A percentile compares a stretch with the other conserved stretches of the same genome.
Conservation (phyloP, 1,140 invertebrate genomes). For the Neodiprion lecontei region DNA sequence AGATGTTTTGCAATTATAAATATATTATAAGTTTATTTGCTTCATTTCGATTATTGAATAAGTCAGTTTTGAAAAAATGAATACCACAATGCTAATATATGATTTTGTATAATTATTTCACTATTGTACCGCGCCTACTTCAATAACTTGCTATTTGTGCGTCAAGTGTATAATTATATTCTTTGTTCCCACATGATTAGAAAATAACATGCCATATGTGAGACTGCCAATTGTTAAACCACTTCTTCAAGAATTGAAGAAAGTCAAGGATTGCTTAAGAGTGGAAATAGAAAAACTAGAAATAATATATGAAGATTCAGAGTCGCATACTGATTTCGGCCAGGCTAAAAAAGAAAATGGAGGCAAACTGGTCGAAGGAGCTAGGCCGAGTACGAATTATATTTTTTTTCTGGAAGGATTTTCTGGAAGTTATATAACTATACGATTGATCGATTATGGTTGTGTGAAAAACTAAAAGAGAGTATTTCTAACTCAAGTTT, state of each 20-base stretch:
- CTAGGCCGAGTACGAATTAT: not conserved
- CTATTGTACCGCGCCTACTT: too few relatives aligned
- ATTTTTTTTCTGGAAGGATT: too few relatives aligned
- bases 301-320: not conserved
- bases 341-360: not conserved
- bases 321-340: not conserved
- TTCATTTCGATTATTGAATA: not conserved
- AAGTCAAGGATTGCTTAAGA: not conserved
- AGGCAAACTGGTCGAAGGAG: not conserved
- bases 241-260: not conserved
- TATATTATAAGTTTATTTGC: too few relatives aligned
- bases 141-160: too few relatives aligned
- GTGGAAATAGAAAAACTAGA: not conserved
- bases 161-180: not conserved
- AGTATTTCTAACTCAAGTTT: not conserved
- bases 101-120: too few relatives aligned
- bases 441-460: too few relatives aligned
- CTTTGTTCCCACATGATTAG: not conserved
- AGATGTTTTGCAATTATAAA: not conserved
- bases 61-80: not conserved
- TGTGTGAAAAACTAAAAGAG: too few relatives aligned
- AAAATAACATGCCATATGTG: not conserved
- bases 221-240: not conserved
- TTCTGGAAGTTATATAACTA: too few relatives aligned
- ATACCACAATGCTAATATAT: too few relatives aligned